phyloP scores from a whole-genome alignment of 1,140 invertebrate genomes.

The Drosophila triauraria region DNA sequence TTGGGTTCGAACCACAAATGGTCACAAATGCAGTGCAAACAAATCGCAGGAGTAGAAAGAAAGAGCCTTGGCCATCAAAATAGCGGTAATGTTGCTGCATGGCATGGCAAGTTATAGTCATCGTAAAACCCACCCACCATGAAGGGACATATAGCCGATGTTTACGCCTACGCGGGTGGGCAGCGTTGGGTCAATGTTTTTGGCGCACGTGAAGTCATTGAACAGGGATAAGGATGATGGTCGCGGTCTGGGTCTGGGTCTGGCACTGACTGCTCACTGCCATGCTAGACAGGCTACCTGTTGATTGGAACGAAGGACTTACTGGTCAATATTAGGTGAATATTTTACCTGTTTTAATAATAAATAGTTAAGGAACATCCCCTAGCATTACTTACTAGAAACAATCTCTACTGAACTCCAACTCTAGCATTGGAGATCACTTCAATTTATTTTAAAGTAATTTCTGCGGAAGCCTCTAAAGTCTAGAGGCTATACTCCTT shows the following conservation, averaged over 20 bases:
- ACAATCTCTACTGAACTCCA: no score
- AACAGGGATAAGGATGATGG: slow-evolving; percentile 22
- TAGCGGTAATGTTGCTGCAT: slow-evolving; percentile 41
- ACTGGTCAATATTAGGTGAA: no score
- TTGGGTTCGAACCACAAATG: slow-evolving; percentile 42
- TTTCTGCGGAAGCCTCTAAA: no score
- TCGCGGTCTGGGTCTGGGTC: neutral
- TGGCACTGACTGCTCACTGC: neutral
- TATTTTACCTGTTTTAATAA: neutral
- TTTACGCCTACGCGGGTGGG: slow-evolving; percentile 36
- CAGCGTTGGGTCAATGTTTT: slow-evolving; percentile 64
- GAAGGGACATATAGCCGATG: slow-evolving; percentile 21
- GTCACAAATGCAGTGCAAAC: slow-evolving; percentile 72
- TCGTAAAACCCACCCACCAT: slow-evolving; percentile 51
- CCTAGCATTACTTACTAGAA: neutral
- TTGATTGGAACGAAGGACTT: slow-evolving; percentile 21
- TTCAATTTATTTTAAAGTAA: no score
- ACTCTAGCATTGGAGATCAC: no score
- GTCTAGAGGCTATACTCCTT: no score
- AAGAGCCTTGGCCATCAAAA: slow-evolving; percentile 66
- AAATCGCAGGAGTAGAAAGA: slow-evolving; percentile 47
- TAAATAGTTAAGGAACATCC: neutral
- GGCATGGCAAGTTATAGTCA: slow-evolving; percentile 60
- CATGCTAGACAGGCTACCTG: slow-evolving; percentile 26
- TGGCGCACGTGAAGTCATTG: slow-evolving; percentile 56